Conservation (phyloP, 1,140 invertebrate genomes). For the Pogonomyrmex barbatus region DNA sequence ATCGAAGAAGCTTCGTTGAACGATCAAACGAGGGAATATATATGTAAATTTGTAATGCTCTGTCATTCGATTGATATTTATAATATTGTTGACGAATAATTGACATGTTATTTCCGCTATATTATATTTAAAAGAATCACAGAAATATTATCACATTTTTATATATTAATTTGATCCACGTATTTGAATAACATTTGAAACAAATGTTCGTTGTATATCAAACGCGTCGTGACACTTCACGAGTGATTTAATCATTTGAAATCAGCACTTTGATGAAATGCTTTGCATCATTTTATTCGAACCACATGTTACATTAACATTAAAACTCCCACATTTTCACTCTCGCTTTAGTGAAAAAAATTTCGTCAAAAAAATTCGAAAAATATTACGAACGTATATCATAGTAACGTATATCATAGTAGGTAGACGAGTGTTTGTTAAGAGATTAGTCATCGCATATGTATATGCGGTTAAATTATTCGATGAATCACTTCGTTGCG, state of each 20-base stretch:
- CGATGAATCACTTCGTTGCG: conserved; percentile 51
- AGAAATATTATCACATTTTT: not conserved
- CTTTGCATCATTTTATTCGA: conserved; percentile 6
- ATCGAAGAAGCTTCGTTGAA: conserved; percentile 12
- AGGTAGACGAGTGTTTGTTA: conserved; percentile 40
- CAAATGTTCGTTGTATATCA: not conserved
- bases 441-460: conserved; percentile 55
- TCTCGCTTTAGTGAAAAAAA: not conserved
- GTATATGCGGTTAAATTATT: conserved; percentile 37
- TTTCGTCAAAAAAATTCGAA: conserved; percentile 33
- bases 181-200: not conserved
- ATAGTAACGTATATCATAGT: not conserved
- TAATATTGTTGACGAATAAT: not conserved
- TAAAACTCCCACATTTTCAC: conserved; percentile 21
- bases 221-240: not conserved
- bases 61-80: not conserved
- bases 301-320: not conserved
- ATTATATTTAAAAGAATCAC: not conserved
- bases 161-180: not conserved
- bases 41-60: not conserved
- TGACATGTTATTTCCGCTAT: not conserved
- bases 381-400: conserved; percentile 22
- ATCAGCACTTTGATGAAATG: not conserved
- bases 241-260: not conserved
- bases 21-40: not conserved